Conservation (phyloP, 2,797 vertebrate species). For the Neomorphus geoffroyi region DNA sequence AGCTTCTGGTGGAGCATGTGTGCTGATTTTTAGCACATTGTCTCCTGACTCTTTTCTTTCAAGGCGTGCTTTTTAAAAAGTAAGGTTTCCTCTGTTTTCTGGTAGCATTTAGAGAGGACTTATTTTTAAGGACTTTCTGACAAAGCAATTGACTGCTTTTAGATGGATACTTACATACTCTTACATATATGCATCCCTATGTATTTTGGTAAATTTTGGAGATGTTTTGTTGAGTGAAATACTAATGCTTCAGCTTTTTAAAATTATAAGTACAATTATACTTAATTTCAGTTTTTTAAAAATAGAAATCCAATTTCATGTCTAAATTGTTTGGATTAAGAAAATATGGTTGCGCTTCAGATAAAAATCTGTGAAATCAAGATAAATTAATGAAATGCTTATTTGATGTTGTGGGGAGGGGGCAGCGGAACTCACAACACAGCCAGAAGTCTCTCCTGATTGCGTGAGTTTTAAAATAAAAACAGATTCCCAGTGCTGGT, state of each 20-base stretch:
- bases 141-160: neutral
- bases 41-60: neutral
- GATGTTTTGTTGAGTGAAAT: neutral
- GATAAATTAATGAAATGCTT: neutral
- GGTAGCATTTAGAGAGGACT: neutral
- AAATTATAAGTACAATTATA: neutral
- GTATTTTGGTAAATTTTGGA: neutral
- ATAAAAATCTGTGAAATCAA: neutral
- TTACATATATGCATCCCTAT: neutral
- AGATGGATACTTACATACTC: neutral
- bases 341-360: neutral
- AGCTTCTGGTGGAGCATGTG: neutral
- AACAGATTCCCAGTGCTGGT: conserved; percentile 78
- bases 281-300: neutral
- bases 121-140: neutral
- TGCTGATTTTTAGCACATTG: neutral
- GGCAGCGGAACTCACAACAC: neutral
- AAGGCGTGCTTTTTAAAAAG: neutral
- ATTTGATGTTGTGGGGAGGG: neutral
- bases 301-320: neutral
- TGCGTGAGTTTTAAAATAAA: conserved; percentile 74
- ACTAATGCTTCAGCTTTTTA: neutral
- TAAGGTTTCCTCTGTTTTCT: neutral
- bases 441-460: neutral
- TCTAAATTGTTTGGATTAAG: neutral